Conservation (phyloP, 2,888 invertebrate species). For the Epirrhoe alternata region DNA sequence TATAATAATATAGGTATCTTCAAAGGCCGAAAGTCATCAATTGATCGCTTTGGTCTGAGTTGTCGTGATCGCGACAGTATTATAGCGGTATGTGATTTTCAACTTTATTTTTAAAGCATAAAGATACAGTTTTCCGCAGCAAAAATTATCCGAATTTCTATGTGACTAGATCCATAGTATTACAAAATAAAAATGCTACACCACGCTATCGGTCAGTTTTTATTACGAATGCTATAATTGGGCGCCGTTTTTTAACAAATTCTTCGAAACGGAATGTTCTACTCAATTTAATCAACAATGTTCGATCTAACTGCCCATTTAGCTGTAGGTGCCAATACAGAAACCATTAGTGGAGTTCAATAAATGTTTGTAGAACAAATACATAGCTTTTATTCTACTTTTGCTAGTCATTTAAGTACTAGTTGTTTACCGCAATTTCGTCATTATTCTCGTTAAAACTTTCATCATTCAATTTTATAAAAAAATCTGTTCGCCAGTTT, state of each 20-base stretch:
- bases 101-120: not conserved
- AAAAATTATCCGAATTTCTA: too few relatives aligned
- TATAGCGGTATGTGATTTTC: not conserved
- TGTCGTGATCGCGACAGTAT: not conserved
- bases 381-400: not conserved
- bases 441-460: too few relatives aligned
- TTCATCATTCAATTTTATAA: too few relatives aligned
- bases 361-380: not conserved
- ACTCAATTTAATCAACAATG: conserved; percentile 16
- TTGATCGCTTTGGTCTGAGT: not conserved
- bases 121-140: too few relatives aligned
- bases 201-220: not conserved
- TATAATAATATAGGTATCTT: conserved; percentile 2
- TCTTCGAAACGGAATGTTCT: not conserved
- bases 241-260: not conserved
- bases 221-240: not conserved
- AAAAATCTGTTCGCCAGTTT: too few relatives aligned
- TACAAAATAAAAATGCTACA: too few relatives aligned
- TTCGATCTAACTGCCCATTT: conserved; percentile 21
- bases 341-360: conserved; percentile 9
- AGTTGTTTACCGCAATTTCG: too few relatives aligned
- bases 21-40: conserved; percentile 1
- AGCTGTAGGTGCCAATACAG: conserved; percentile 31
- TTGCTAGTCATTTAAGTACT: too few relatives aligned
- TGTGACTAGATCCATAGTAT: too few relatives aligned